Evolutionary conservation across 2,797 vertebrate genomes (phyloP).

Genomic region (Catostomus latipinnis): DNA sequence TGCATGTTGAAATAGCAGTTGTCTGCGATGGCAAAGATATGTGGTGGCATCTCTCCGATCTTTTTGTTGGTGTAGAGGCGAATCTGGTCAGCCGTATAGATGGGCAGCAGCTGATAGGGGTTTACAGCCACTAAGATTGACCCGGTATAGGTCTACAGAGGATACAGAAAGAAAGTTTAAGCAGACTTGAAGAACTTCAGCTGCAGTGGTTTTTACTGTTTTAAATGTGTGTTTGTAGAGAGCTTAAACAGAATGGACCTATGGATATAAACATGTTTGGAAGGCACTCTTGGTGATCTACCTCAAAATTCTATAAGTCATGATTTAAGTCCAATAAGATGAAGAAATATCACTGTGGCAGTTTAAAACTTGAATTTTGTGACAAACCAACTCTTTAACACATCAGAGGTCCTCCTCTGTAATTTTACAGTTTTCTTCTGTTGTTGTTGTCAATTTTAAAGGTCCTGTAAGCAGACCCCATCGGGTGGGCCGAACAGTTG

Average conservation of each 20-base stretch:
- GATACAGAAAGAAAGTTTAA: neutral
- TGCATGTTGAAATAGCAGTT: conserved; percentile 99
- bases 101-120: conserved; percentile 95
- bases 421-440: too few relatives aligned
- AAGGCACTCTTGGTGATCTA: neutral
- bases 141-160: conserved; percentile 89
- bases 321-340: too few relatives aligned
- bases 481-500: too few relatives aligned
- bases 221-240: neutral
- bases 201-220: neutral
- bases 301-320: too few relatives aligned
- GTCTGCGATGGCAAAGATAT: conserved; percentile 97
- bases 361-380: too few relatives aligned
- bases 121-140: conserved; percentile 97
- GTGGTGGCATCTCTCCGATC: conserved; percentile 96
- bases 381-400: too few relatives aligned
- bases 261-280: neutral
- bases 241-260: neutral
- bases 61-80: conserved; percentile 98
- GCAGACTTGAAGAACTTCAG: neutral
- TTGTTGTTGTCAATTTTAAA: too few relatives aligned
- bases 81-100: conserved; percentile 95
- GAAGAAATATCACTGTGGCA: too few relatives aligned
- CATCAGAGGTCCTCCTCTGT: too few relatives aligned
- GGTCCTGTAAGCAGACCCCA: too few relatives aligned